Conservation (phyloP, 2,888 invertebrate species). For the Apomyelois bistriatella region DNA sequence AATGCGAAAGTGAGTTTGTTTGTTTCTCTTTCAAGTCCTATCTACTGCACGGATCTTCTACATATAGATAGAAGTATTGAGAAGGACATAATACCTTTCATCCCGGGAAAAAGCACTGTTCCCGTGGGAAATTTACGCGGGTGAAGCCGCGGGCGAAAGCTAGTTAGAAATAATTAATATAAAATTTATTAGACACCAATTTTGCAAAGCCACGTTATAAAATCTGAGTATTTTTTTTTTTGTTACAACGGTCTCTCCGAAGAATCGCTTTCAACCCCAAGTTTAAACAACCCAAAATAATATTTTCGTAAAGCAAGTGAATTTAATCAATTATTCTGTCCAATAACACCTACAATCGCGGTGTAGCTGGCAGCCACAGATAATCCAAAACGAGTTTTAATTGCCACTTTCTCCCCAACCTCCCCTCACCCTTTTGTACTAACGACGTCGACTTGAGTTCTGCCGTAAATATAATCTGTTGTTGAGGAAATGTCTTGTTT, state of each 20-base stretch:
- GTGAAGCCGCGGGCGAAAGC: too few species aligned
- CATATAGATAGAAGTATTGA: too few species aligned
- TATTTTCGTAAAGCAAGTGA: conserved; percentile 10
- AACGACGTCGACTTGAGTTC: conserved; percentile 11
- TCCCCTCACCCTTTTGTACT: conserved; percentile 13
- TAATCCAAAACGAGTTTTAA: conserved; percentile 24
- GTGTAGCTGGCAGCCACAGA: conserved; percentile 14
- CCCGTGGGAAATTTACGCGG: too few species aligned
- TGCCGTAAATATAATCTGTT: conserved; percentile 9
- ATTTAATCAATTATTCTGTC: conserved; percentile 18
- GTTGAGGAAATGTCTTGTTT: background rate
- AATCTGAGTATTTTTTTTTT: background rate
- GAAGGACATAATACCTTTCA: too few species aligned
- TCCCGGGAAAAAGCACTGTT: too few species aligned
- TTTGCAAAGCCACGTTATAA: too few species aligned
- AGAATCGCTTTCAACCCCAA: background rate
- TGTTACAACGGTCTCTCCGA: background rate
- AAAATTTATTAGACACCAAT: too few species aligned
- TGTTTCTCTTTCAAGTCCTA: too few species aligned
- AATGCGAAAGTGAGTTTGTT: too few species aligned
- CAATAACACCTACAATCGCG: conserved; percentile 19
- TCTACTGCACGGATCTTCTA: too few species aligned
- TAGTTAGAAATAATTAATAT: too few species aligned
- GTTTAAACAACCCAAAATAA: conserved; percentile 1
- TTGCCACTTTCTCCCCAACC: conserved; percentile 14